Base-by-base conservation (phyloP, 1,140 invertebrate genomes). In the Dreissena polymorpha region DNA sequence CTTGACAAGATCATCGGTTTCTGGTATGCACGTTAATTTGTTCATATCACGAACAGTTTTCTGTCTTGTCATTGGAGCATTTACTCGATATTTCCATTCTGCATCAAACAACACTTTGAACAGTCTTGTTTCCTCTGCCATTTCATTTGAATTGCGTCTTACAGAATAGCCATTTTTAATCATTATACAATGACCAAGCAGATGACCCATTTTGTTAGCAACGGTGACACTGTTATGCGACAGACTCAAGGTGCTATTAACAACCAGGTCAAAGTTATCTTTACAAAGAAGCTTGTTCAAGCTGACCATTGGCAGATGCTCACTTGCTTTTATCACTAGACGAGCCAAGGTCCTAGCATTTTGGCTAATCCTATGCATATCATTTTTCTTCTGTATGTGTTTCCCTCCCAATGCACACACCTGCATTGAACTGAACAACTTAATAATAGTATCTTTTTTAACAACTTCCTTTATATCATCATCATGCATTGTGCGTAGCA, bases 71-170 rank as follows among this genome's bases (percentile, higher is more conserved):
- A 53, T 60, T 16, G 60, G 39, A 39, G 82, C 14, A 67, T 83
- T 83, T 1, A 83, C 72, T 12, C 49, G 50, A 53, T 50, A 83
- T 29, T 68, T 75, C 71, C 80, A 83, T 23, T 83, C 72, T 18
- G 71, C 50, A 13, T 76, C 80, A 83, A 68, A 83, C n/a, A 68
- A 29, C 8, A 67, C 21, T 63, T 83, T 73, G 53, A 83, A 83
- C 12, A n/a, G 25, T 16, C 64, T 75, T 25, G 72, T 29, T 68
- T 83, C 73, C 0, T 76, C n/a, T 50, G 18, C 21, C 50, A 64
- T 82, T n/a, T 63, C 13, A 16, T 69, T 14, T 50, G 51, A 25
- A 55, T 74, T 69, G 16, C 53, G 5, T 60, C 71, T 82, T 55
- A 82, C 21, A 65, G 57, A 25, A 14, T 51, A 2, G 18, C 80